Conservation (phyloP, 2,797 vertebrate species). For the Gallirallus australis region DNA sequence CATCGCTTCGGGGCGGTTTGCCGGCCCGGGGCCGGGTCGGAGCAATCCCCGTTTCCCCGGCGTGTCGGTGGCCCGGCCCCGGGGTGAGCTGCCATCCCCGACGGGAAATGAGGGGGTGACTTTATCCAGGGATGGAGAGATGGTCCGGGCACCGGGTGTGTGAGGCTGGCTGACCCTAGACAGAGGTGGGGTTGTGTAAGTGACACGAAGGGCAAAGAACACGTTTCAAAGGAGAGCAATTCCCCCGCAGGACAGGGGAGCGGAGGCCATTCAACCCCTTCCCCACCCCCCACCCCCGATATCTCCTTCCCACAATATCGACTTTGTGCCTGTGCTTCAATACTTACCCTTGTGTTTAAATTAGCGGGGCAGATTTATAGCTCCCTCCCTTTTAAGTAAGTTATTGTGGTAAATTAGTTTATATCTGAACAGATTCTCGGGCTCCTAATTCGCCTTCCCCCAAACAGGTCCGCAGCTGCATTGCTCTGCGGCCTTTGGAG, state of each 20-base stretch:
- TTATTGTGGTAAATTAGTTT: conserved; percentile 76
- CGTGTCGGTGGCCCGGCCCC: fast-evolving
- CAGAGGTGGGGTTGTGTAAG: not conserved
- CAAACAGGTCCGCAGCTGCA: conserved; percentile 50
- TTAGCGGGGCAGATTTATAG: conserved; percentile 74
- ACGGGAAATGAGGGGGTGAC: not conserved
- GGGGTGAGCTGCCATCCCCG: not conserved
- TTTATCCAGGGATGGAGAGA: not conserved
- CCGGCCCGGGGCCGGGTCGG: not conserved
- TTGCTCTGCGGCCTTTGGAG: conserved; percentile 37
- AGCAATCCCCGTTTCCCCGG: fast-evolving
- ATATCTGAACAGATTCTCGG: conserved; percentile 69
- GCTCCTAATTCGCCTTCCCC: conserved; percentile 58
- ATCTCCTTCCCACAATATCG: conserved; percentile 58
- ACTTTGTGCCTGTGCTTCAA: conserved; percentile 60
- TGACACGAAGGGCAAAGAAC: not conserved
- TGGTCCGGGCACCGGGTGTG: not conserved
- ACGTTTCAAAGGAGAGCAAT: not conserved
- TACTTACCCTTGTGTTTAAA: conserved; percentile 66
- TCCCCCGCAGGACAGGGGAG: not conserved
- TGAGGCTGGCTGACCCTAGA: not conserved
- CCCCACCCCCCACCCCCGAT: not conserved
- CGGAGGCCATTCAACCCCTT: not conserved
- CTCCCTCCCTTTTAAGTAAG: conserved; percentile 71
- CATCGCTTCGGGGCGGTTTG: not conserved